Percentiles rank a stretch among this genome's conserved stretches.
These are phyloP conservation scores for Cotesia glomerata DNA, from an alignment of 1,140 invertebrate genomes.

Conservation along the genomic window DNA sequence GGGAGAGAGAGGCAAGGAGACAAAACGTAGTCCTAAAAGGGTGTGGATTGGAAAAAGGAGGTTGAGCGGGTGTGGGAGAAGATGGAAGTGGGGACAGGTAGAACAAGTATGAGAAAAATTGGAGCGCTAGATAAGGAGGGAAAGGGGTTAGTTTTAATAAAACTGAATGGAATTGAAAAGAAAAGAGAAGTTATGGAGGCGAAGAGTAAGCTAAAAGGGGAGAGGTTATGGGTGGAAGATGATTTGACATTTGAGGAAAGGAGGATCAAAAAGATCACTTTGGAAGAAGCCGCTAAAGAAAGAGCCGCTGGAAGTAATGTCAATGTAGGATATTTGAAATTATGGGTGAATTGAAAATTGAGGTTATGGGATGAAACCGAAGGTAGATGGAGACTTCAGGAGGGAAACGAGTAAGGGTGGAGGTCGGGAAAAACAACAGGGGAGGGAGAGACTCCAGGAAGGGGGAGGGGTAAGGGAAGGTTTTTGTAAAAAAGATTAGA, in stretches of 20 bases:
- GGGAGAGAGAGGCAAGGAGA: too few species aligned
- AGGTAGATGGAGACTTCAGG: too few species aligned
- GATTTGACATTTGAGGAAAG: too few species aligned
- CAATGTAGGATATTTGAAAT: too few species aligned
- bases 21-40: too few species aligned
- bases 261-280: background rate
- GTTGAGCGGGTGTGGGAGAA: too few species aligned
- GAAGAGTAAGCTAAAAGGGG: background rate
- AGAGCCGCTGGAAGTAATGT: too few species aligned
- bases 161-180: background rate
- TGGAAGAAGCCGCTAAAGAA: background rate
- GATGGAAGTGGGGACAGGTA: too few species aligned
- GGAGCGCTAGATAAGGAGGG: background rate
- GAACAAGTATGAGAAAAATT: background rate
- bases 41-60: too few species aligned
- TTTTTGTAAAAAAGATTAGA: too few species aligned
- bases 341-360: too few species aligned
- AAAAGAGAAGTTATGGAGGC: background rate
- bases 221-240: background rate
- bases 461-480: background rate
- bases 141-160: background rate
- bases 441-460: background rate
- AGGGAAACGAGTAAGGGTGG: background rate
- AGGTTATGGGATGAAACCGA: too few species aligned
- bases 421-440: background rate